Conservation (phyloP, 2,888 invertebrate genomes). For the Lycaena phlaeas region DNA sequence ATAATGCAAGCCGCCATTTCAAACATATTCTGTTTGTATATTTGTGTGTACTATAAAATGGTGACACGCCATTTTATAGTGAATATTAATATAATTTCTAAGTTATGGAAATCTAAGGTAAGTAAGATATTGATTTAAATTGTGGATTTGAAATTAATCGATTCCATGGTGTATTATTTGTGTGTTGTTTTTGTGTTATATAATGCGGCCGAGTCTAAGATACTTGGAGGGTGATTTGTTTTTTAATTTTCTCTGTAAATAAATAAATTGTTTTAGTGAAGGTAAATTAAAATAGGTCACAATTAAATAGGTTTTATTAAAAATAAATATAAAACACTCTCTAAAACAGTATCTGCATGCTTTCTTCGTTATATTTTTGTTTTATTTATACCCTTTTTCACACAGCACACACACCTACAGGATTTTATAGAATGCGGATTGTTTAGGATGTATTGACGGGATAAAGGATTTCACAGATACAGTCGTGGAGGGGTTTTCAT, state of each 20-base stretch:
- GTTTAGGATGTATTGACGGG: slow-evolving; percentile 9
- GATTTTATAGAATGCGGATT: slow-evolving; percentile 22
- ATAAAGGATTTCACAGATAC: slow-evolving; percentile 8
- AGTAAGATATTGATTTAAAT: slow-evolving; percentile 30
- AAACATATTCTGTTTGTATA: not conserved
- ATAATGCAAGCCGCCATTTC: not conserved
- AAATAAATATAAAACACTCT: slow-evolving; percentile 34
- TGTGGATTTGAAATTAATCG: slow-evolving; percentile 39
- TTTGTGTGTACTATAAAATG: not conserved
- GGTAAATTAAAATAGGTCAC: slow-evolving; percentile 21
- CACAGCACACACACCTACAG: slow-evolving; percentile 67
- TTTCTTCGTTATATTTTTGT: slow-evolving; percentile 49
- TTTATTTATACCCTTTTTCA: slow-evolving; percentile 65
- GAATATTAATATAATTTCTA: slow-evolving; percentile 22
- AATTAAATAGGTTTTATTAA: slow-evolving; percentile 17
- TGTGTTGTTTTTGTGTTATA: slow-evolving; percentile 35
- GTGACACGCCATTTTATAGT: slow-evolving; percentile 9
- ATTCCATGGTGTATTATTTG: slow-evolving; percentile 51
- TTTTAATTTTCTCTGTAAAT: slow-evolving; percentile 20
- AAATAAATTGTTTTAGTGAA: slow-evolving; percentile 7
- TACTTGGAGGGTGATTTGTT: slow-evolving; percentile 66
- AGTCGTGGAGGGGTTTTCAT: slow-evolving; percentile 23
- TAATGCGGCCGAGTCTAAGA: slow-evolving; percentile 29
- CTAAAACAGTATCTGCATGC: slow-evolving; percentile 57
- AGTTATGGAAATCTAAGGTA: slow-evolving; percentile 42